Evolutionary conservation across 2,888 invertebrate genomes (phyloP), one percentile per base, ranked within the genome.

Genomic region (Thecophora atra): DNA sequence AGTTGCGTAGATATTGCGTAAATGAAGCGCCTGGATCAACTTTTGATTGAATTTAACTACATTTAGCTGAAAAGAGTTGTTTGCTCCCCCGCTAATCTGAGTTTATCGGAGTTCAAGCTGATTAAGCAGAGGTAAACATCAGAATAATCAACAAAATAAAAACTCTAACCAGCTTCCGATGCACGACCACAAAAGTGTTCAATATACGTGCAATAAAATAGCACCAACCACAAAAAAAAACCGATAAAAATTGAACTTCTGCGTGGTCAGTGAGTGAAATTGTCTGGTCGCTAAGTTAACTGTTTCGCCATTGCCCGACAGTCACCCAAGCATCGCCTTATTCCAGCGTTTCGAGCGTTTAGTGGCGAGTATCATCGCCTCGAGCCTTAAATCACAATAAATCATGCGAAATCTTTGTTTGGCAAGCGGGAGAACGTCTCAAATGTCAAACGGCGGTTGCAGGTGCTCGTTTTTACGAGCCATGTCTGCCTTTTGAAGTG

Each of bases 321-420:
- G 37, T 37, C 37, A 37, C 15, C 17, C 1, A n/a, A 15, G 47
- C 47, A 17, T n/a, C 47, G 6, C 47, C 15, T 47, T n/a, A n/a
- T n/a, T 47, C 47, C 4, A 15, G 11, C 47, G 47, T 47, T n/a
- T 15, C 21, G 26, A 63, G n/a, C n/a, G n/a, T n/a, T n/a, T n/a
- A n/a, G 63, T 21, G n/a, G 30, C 24, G 6, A 63, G 63, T 63
- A 37, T 21, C 65, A 51, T 8, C 26, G 65, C 52, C 65, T n/a
- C 65, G 24, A 42, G 64, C 64, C 47, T 42, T 47, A 47, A 64
- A 65, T 65, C 65, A 51, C 65, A 65, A 65, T 65, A 65, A 65
- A 65, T 65, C 65, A 63, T 24, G 62, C 21, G 65, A 21, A 60
- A 28, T 52, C 65, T 65, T 65, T 65, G 65, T 65, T 65, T 52